Conservation (phyloP, 2,888 invertebrate genomes). For the Neria commutata region DNA sequence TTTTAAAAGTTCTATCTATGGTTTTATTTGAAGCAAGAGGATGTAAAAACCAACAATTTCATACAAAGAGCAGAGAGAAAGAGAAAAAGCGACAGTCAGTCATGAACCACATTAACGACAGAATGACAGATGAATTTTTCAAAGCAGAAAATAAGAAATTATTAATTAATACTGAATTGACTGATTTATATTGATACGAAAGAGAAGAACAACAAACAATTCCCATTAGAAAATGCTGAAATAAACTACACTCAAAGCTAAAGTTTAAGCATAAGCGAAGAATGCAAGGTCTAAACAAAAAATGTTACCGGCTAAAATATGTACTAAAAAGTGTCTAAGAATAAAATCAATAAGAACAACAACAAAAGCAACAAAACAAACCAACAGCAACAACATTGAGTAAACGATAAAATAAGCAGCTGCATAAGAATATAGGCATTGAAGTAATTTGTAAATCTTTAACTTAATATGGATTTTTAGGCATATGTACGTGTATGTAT, state of each 20-base stretch:
- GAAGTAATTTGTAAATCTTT: too few species aligned
- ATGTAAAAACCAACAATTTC: slow-evolving; percentile 27
- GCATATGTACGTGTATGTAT: slow-evolving; percentile 17
- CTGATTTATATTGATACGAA: slow-evolving; percentile 9
- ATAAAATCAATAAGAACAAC: background rate
- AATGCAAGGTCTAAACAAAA: slow-evolving; percentile 6
- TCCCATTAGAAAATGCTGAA: background rate
- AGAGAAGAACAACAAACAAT: slow-evolving; percentile 21
- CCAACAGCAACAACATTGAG: slow-evolving; percentile 35
- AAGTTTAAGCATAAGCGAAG: too few species aligned
- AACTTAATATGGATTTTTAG: slow-evolving; percentile 24
- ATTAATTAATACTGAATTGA: slow-evolving; percentile 6
- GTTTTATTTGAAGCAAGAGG: background rate
- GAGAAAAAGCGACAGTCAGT: too few species aligned
- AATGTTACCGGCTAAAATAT: slow-evolving; percentile 34
- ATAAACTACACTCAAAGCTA: too few species aligned
- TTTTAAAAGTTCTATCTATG: background rate
- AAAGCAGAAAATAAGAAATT: slow-evolving; percentile 23
- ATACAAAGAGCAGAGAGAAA: slow-evolving; percentile 30
- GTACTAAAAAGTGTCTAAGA: slow-evolving; percentile 13
- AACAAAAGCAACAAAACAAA: slow-evolving; percentile 24
- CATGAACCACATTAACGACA: slow-evolving; percentile 9
- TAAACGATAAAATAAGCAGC: too few species aligned
- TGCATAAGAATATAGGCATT: too few species aligned
- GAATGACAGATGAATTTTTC: slow-evolving; percentile 15